Percentiles rank a stretch among this genome's conserved stretches.
Evolutionary conservation across 2,113 vertebrate species (phyloP).

Genomic region (Pungitius pungitius): DNA sequence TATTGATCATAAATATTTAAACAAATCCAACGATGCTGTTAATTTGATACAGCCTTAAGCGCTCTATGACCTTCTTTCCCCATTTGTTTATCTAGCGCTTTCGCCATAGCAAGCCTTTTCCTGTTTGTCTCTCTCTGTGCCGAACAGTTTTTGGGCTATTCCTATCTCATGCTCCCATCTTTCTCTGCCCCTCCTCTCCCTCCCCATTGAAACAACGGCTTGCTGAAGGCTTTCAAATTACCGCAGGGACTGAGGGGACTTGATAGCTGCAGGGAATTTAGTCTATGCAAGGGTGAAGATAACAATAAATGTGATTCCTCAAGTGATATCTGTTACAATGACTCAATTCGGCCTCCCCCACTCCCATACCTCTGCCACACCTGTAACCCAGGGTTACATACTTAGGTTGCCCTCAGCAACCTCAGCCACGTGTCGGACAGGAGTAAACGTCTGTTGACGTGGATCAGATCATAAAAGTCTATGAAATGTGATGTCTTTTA

Average conservation of each 20-base stretch:
- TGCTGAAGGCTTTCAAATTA: conserved; percentile 83
- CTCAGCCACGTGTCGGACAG: conserved; percentile 19
- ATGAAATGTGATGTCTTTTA: neutral
- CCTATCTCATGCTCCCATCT: conserved; percentile 23
- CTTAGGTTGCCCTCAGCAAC: conserved; percentile 24
- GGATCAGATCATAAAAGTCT: neutral
- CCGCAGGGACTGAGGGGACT: conserved; percentile 67
- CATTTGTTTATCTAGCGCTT: conserved; percentile 2
- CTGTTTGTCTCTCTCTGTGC: conserved; percentile 46
- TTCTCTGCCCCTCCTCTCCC: neutral
- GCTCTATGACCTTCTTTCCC: conserved; percentile 33
- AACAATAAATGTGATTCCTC: conserved; percentile 1
- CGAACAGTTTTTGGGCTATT: conserved; percentile 38
- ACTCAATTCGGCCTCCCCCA: conserved; percentile 3
- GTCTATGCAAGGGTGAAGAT: neutral
- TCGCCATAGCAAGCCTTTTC: conserved; percentile 22
- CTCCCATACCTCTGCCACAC: neutral
- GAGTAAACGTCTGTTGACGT: neutral
- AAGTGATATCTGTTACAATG: conserved; percentile 10
- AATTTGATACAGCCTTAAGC: conserved; percentile 6
- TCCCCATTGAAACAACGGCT: conserved; percentile 67
- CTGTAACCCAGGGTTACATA: conserved; percentile 6
- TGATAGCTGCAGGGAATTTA: conserved; percentile 62
- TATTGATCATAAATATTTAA: neutral
- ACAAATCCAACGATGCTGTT: neutral